Conservation (phyloP, 2,797 vertebrate species). For the Poliocrania exsul region DNA sequence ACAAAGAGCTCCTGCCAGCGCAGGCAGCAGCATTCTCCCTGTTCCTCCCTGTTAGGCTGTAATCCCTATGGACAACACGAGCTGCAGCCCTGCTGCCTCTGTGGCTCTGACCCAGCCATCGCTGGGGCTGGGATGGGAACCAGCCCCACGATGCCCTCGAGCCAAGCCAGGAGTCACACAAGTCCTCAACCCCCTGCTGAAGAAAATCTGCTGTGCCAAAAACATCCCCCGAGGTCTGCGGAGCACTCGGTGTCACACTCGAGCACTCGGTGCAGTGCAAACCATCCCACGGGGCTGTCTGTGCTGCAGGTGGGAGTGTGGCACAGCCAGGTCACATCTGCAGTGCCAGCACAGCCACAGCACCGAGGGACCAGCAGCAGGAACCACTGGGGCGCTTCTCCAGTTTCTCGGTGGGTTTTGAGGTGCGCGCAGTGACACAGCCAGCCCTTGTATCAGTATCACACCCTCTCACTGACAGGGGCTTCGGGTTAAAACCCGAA, state of each 20-base stretch:
- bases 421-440: background rate
- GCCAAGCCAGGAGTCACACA: background rate
- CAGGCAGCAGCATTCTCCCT: background rate
- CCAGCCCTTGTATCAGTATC: background rate
- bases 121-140: background rate
- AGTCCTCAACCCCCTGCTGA: background rate
- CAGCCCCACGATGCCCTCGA: rapidly evolving
- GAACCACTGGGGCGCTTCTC: background rate
- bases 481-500: background rate
- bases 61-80: rapidly evolving
- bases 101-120: background rate
- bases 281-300: background rate
- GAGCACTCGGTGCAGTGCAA: rapidly evolving
- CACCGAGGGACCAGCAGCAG: rapidly evolving
- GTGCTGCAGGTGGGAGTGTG: background rate
- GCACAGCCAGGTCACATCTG: background rate
- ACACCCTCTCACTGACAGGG: background rate
- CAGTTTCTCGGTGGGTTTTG: constrained; percentile 17
- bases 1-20: background rate
- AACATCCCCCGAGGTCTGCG: rapidly evolving
- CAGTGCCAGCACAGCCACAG: background rate
- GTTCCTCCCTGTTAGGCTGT: background rate
- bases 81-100: background rate
- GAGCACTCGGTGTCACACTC: rapidly evolving
- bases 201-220: background rate